Evolutionary conservation across 2,797 vertebrate genomes (phyloP).

Genomic region (Coendou prehensilis): DNA sequence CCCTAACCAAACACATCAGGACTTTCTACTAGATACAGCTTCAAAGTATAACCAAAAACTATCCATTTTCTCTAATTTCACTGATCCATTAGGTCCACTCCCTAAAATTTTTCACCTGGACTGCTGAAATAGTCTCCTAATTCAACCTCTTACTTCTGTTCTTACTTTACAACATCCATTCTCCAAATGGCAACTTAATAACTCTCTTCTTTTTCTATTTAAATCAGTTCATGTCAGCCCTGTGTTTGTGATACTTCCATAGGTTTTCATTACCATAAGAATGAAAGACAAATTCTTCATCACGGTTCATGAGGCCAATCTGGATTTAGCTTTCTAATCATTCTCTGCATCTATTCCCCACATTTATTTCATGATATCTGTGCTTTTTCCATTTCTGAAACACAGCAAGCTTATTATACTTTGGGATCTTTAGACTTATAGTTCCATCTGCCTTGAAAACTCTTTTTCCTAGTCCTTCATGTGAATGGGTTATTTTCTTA

Average conservation of each 20-base stretch:
- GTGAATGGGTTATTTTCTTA: not conserved
- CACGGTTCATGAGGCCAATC: not conserved
- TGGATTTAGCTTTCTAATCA: not conserved
- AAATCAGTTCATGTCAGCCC: not conserved
- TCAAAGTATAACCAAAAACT: not conserved
- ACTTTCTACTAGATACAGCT: not conserved
- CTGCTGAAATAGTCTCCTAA: not conserved
- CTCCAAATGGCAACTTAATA: not conserved
- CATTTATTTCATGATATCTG: not conserved
- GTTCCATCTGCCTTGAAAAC: not conserved
- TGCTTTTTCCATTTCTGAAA: not conserved
- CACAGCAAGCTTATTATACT: not conserved
- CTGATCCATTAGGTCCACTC: not conserved
- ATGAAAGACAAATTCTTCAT: constrained; percentile 3
- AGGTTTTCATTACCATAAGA: not conserved
- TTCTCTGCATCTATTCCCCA: not conserved
- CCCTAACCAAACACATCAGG: not conserved
- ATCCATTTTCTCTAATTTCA: not conserved
- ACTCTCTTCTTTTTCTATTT: not conserved
- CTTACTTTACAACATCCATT: not conserved
- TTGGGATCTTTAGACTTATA: not conserved
- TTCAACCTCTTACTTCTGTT: not conserved
- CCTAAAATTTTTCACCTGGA: not conserved
- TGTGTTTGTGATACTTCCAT: not conserved
- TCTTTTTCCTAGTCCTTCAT: not conserved